phyloP scores from a whole-genome alignment of 2,797 vertebrate species.

The Coracias cyanogaster region DNA sequence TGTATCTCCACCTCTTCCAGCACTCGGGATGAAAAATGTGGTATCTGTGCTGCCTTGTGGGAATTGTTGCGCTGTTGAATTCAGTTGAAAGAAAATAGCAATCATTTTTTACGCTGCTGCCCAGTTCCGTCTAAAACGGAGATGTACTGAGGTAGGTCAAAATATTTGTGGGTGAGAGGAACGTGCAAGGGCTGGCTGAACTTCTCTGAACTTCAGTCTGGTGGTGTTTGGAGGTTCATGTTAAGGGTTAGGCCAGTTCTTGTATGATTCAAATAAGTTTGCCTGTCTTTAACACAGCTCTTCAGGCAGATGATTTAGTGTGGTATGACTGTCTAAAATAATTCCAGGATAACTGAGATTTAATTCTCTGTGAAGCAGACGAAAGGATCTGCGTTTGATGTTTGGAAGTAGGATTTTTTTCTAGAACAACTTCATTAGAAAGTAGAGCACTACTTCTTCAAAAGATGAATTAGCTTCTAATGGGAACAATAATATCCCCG shows the following conservation, averaged over 20 bases:
- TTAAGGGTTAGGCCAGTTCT: slow-evolving; percentile 2
- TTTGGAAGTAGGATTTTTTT: neutral
- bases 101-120: neutral
- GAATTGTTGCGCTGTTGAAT: neutral
- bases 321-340: neutral
- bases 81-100: neutral
- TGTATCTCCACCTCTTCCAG: neutral
- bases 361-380: neutral
- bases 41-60: neutral
- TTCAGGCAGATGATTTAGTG: neutral
- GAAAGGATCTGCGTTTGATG: neutral
- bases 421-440: slow-evolving; percentile 3
- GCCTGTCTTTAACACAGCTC: neutral
- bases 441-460: neutral
- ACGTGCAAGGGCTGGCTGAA: neutral
- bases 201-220: neutral
- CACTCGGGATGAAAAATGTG: neutral
- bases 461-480: slow-evolving; percentile 40
- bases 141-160: neutral
- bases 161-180: neutral
- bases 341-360: neutral
- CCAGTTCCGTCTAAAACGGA: neutral
- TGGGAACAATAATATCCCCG: neutral
- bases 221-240: neutral
- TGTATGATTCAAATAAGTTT: neutral